Evolutionary conservation across 2,113 vertebrate genomes (phyloP), one percentile per base, ranked within the genome.

Genomic region (Ciconia stormi): DNA sequence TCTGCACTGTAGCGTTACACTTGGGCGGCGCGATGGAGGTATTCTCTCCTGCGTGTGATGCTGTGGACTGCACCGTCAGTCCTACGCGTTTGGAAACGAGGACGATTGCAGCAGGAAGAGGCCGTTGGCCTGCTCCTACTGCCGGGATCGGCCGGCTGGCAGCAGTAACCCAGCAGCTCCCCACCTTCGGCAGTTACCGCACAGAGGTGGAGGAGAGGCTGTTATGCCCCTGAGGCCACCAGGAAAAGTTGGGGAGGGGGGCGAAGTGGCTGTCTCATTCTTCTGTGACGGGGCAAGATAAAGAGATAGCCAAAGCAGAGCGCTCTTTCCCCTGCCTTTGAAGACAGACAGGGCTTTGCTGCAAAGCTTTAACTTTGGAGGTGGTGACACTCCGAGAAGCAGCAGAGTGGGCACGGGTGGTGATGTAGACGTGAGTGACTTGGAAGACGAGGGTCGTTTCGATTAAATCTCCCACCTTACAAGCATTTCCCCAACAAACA

Each of bases 1-100:
- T 22, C 16, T 2, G 32, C 38, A 0, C 55, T 6, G 0, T 14
- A 2, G 6, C 47, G 22, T 16, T 14, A 32, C 9, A 1, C n/a
- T 10, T 4, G 50, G 34, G 34, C 10, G 34, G 55, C 10, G 4
- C 0, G 5, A 11, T 3, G 6, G 47, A 27, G 32, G 14, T 11
- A 2, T 12, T 21, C 0, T 7, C 34, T 8, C 20, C 2, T 8
- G 29, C 11, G 7, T 5, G 36, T 2, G 56, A 1, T 16, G 42
- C 16, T 16, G 8, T 5, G 47, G 38, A 4, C 11, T 2, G 58
- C 36, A 1, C 18, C 1, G 46, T 1, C 20, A 2, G 49, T 2
- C 17, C 58, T 3, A 2, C 29, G 29, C 16, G 2, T 21, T 12
- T 10, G 76, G 53, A 16, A 49, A 1, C 0, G 13, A 25, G 15